A percentile compares a stretch with the other conserved stretches of the same genome.
These are phyloP conservation scores for Sebastes hubbsi DNA, from an alignment of 2,797 vertebrate genomes.

Conservation along the genomic window DNA sequence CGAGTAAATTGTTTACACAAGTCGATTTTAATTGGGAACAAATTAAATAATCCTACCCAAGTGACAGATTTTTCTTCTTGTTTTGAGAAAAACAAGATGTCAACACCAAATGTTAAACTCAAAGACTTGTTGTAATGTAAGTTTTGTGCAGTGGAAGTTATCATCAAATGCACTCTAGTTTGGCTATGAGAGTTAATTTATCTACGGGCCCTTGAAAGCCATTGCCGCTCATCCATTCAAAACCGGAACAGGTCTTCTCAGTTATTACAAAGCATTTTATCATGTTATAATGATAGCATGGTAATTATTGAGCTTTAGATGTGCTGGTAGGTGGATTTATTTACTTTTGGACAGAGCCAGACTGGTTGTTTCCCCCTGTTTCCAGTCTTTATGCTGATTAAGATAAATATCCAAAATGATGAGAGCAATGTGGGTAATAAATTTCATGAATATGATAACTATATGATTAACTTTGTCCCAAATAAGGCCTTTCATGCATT, in stretches of 20 bases:
- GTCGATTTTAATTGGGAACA: conserved; percentile 33
- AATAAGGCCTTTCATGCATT: no score
- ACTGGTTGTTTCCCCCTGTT: neutral
- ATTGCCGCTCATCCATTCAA: conserved; percentile 39
- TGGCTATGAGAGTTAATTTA: neutral
- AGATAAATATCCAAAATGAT: no score
- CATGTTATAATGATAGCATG: neutral
- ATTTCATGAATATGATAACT: no score
- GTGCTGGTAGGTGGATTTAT: neutral
- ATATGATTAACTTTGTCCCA: no score
- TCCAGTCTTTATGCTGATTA: neutral
- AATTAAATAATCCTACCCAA: conserved; percentile 9
- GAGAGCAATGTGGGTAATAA: no score
- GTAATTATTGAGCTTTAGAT: neutral
- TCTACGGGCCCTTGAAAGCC: conserved; percentile 30
- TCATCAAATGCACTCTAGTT: neutral
- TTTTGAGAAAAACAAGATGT: conserved; percentile 24
- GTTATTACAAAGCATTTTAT: neutral
- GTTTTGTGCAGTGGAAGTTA: neutral
- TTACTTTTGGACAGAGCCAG: neutral
- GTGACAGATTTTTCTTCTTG: neutral
- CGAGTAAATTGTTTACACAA: conserved; percentile 26
- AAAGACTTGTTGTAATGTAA: neutral
- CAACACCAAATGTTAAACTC: neutral
- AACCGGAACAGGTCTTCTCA: neutral